Evolutionary conservation across 2,113 vertebrate genomes (phyloP), one percentile per base, ranked within the genome.

Genomic region (Recurvirostra avosetta): DNA sequence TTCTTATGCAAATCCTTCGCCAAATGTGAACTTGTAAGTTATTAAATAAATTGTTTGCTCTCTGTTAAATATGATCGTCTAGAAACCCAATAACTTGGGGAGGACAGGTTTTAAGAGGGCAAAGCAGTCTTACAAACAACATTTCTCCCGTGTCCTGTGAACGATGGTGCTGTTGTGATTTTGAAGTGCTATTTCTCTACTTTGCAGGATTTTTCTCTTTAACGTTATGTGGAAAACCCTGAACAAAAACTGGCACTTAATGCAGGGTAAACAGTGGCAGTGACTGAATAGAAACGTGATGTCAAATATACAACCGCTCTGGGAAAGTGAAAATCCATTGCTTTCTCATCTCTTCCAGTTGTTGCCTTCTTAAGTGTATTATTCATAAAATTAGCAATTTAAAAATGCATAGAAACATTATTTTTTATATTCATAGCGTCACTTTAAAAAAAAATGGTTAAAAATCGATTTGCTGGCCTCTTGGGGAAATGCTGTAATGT

Each of bases 401-500:
- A 8, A 91, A 94, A 95, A 95, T 43, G 67, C 91, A 73, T n/a
- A 21, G 5, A 94, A 94, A 82, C 63, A 85, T 96, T 95, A 88
- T 92, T 94, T 96, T 96, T 94, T 92, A 91, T 81, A 91, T 96
- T 76, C 81, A 79, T 85, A 63, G 84, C 62, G 0, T 83, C 89
- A 76, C 95, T 97, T 91, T 13, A 75, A 86, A 83, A 76, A 92
- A 92, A 79, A 92, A 94, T 32, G 91, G 95, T 95, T 97, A 94
- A 97, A 94, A 96, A 96, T 95, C 89, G 94, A 97, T 97, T 95
- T 95, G 95, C 94, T 95, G 95, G 96, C 96, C 97, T 97, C 96
- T 97, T 96, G 96, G 95, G 97, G 95, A 80, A 96, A 97, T 97
- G 96, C 92, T 91, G 95, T 96, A 94, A 97, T 97, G 96, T 95